These are phyloP conservation scores for Oophaga pumilio DNA, from an alignment of 2,113 vertebrate genomes.

Conservation along the genomic window DNA sequence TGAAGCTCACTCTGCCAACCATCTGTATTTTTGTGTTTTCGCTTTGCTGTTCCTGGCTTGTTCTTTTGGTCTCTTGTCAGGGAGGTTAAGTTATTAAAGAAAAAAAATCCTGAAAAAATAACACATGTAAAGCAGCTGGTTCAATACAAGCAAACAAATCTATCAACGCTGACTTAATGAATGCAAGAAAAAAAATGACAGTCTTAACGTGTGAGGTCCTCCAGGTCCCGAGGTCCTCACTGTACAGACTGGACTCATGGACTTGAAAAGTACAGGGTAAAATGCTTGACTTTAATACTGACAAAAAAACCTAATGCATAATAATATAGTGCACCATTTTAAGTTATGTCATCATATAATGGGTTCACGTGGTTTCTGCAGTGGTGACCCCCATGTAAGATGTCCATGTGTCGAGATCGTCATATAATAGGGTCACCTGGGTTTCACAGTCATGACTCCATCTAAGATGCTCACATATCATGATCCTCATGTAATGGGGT, in stretches of 20 bases:
- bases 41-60: slow-evolving; percentile 29
- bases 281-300: neutral
- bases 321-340: too few relatives aligned
- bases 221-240: neutral
- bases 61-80: neutral
- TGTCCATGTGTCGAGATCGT: too few relatives aligned
- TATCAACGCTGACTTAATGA: neutral
- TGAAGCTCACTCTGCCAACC: neutral
- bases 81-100: slow-evolving; percentile 11
- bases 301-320: too few relatives aligned
- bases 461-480: too few relatives aligned
- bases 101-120: slow-evolving; percentile 8
- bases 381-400: too few relatives aligned
- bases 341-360: too few relatives aligned
- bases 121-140: slow-evolving; percentile 43
- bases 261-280: neutral
- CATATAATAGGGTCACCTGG: too few relatives aligned
- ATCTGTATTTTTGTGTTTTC: neutral
- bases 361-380: too few relatives aligned
- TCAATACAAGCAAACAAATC: slow-evolving; percentile 23
- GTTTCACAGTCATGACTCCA: too few relatives aligned
- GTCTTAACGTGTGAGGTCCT: slow-evolving; percentile 1
- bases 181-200: neutral
- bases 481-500: too few relatives aligned
- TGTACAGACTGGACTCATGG: neutral